Conservation (phyloP, 2,797 vertebrate species). For the Manis javanica region DNA sequence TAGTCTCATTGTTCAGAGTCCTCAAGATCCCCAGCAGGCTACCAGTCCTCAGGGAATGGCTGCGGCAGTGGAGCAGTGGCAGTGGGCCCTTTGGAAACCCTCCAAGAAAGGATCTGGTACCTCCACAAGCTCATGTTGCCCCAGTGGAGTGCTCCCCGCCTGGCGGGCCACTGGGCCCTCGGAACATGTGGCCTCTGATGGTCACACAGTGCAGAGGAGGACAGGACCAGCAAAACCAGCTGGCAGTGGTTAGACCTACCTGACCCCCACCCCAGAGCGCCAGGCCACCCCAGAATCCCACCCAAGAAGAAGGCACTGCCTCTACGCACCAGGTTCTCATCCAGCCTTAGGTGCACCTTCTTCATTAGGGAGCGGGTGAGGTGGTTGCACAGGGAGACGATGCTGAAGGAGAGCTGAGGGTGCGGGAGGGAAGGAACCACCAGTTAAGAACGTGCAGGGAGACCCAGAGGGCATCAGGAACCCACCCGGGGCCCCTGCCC, state of each 20-base stretch:
- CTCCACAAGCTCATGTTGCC: background rate
- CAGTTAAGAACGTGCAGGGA: background rate
- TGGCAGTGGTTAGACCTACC: background rate
- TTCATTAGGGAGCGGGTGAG: constrained; percentile 93
- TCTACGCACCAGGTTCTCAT: constrained; percentile 87
- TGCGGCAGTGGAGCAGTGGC: background rate
- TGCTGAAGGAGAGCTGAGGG: constrained; percentile 93
- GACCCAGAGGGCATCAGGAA: background rate
- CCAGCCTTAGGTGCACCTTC: constrained; percentile 86
- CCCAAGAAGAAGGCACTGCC: background rate
- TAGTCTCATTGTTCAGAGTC: background rate
- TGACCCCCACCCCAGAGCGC: background rate
- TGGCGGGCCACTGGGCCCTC: rapidly evolving
- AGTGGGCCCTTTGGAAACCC: background rate
- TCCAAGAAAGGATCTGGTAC: background rate
- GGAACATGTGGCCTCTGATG: background rate
- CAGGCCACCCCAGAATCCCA: background rate
- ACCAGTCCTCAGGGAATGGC: background rate
- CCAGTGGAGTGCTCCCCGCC: rapidly evolving
- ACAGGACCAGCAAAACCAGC: background rate
- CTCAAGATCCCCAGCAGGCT: background rate
- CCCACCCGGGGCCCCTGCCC: rapidly evolving
- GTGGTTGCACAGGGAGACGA: constrained; percentile 96
- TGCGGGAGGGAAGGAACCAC: background rate
- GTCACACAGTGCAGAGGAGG: background rate